Conservation (phyloP, 2,888 invertebrate genomes). For the Theretra japonica region DNA sequence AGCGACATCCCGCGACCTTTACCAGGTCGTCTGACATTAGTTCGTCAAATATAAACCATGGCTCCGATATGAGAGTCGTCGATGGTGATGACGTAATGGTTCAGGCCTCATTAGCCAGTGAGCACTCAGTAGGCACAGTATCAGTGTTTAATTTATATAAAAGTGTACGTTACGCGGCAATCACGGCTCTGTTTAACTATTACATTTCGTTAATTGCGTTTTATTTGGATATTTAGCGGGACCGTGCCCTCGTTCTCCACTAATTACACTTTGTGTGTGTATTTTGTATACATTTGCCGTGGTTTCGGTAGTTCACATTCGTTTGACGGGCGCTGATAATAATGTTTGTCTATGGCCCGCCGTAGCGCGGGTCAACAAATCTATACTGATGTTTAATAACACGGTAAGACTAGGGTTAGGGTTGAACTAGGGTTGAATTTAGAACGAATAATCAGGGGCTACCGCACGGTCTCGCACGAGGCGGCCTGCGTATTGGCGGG, state of each 20-base stretch:
- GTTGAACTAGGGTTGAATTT: too few relatives aligned
- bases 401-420: too few relatives aligned
- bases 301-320: not conserved
- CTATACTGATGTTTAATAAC: not conserved
- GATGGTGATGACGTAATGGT: too few relatives aligned
- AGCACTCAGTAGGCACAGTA: too few relatives aligned
- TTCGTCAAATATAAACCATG: too few relatives aligned
- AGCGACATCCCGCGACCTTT: too few relatives aligned
- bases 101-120: too few relatives aligned
- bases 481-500: too few relatives aligned
- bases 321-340: not conserved
- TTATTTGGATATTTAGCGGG: constrained; percentile 49
- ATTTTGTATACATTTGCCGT: not conserved
- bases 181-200: constrained; percentile 35
- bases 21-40: too few relatives aligned
- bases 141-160: not conserved
- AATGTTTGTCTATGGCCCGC: not conserved
- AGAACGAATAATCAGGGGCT: too few relatives aligned
- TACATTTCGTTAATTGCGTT: constrained; percentile 51
- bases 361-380: not conserved
- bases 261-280: constrained; percentile 32
- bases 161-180: not conserved
- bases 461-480: too few relatives aligned
- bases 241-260: constrained; percentile 42
- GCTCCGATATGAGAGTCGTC: too few relatives aligned